These are phyloP conservation scores for Acronicta alni DNA, from an alignment of 2,888 invertebrate species.

Conservation along the genomic window DNA sequence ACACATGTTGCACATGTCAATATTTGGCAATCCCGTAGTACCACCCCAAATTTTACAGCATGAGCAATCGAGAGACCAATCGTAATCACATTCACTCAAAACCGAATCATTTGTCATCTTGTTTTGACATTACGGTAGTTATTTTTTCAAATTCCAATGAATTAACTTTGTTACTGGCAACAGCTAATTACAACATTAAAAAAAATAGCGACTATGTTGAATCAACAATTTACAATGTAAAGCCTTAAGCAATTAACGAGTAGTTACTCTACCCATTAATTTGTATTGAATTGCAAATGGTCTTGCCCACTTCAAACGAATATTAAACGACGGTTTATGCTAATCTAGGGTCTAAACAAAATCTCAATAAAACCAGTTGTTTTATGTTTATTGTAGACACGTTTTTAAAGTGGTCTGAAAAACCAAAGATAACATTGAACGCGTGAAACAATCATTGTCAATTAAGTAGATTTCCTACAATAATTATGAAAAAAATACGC, in stretches of 20 bases:
- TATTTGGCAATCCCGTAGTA: no score
- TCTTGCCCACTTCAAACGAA: constrained; percentile 43
- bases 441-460: background rate
- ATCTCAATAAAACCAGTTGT: constrained; percentile 3
- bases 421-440: background rate
- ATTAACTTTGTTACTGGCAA: no score
- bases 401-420: background rate
- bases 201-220: constrained; percentile 6
- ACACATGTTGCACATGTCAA: no score
- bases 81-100: no score
- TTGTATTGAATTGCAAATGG: constrained; percentile 55
- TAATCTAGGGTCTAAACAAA: constrained; percentile 12
- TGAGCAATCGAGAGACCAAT: no score
- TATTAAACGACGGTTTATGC: constrained; percentile 33
- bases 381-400: background rate
- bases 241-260: constrained; percentile 34
- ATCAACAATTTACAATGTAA: constrained; percentile 8
- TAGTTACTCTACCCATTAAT: constrained; percentile 38
- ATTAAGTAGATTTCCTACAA: no score
- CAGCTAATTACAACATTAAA: constrained; percentile 3
- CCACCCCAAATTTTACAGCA: no score
- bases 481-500: background rate
- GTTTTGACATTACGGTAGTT: no score
- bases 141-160: no score
- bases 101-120: no score